Percentiles rank a stretch among this genome's conserved stretches.
phyloP scores from a whole-genome alignment of 1,140 invertebrate species.

The Colletes gigas region DNA sequence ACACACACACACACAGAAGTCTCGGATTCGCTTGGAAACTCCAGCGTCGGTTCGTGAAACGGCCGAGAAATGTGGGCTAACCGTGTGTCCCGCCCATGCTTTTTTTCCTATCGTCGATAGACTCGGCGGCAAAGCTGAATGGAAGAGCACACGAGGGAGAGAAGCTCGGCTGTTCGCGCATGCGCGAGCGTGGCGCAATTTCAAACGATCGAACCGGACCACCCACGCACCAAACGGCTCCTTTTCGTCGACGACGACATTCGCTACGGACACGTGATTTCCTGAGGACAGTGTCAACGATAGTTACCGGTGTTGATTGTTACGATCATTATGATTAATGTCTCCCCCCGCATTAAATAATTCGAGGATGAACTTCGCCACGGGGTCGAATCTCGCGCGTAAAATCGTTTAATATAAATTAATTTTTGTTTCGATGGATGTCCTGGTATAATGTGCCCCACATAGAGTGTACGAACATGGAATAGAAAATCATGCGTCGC shows the following conservation, averaged over 20 bases:
- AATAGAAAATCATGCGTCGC: no score
- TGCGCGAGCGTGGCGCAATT: constrained; percentile 27
- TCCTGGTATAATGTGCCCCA: no score
- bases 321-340: constrained; percentile 58
- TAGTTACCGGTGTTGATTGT: constrained; percentile 35
- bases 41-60: constrained; percentile 1
- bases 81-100: constrained; percentile 15
- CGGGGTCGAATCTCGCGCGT: no score
- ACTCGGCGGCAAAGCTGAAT: constrained; percentile 22
- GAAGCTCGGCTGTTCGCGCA: constrained; percentile 10
- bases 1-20: neutral
- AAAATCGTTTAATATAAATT: no score
- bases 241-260: neutral
- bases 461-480: no score
- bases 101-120: neutral
- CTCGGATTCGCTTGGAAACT: neutral
- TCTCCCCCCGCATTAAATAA: constrained; percentile 7
- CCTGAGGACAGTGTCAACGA: constrained; percentile 47
- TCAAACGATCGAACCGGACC: constrained; percentile 48
- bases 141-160: neutral
- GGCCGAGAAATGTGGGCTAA: constrained; percentile 34
- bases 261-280: constrained; percentile 50
- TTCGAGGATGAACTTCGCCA: constrained; percentile 7
- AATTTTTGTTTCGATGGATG: no score
- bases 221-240: constrained; percentile 28